phyloP scores from a whole-genome alignment of 1,140 invertebrate genomes.

The Diabrotica virgifera region DNA sequence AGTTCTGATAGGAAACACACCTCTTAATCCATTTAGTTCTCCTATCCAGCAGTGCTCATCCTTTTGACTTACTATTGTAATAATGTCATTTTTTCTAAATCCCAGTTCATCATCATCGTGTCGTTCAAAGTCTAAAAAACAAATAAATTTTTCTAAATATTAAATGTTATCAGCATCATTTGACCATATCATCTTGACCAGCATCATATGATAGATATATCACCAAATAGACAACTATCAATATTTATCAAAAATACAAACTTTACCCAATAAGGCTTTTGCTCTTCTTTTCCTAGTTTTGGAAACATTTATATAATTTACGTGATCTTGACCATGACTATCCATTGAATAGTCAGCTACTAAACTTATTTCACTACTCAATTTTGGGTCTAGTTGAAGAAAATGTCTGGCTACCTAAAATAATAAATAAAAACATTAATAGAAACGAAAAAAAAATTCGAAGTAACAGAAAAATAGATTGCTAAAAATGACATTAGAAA shows the following conservation, averaged over 20 bases:
- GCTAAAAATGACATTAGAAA: no score
- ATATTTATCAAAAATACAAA: background rate
- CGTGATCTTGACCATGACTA: slow-evolving; percentile 90
- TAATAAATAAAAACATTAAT: slow-evolving; percentile 17
- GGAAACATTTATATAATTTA: slow-evolving; percentile 90
- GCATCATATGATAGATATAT: no score
- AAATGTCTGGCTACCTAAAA: slow-evolving; percentile 86
- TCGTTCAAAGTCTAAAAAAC: slow-evolving; percentile 85
- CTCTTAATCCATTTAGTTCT: slow-evolving; percentile 93
- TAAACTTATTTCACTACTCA: slow-evolving; percentile 68
- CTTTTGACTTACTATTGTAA: slow-evolving; percentile 95
- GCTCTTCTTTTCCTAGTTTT: slow-evolving; percentile 84
- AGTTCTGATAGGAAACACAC: slow-evolving; percentile 43
- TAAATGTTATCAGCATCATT: no score
- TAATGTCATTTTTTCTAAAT: slow-evolving; percentile 97
- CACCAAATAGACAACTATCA: background rate
- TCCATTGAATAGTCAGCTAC: slow-evolving; percentile 94
- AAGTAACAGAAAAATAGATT: no score
- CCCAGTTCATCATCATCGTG: slow-evolving; percentile 98
- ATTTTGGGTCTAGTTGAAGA: slow-evolving; percentile 73
- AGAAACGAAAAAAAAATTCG: no score
- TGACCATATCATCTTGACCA: no score
- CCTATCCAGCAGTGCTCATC: slow-evolving; percentile 99
- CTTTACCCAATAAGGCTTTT: slow-evolving; percentile 82
- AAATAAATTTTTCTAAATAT: no score